Conservation (phyloP, 2,888 invertebrate genomes). For the Nemotelus pantherinus region DNA sequence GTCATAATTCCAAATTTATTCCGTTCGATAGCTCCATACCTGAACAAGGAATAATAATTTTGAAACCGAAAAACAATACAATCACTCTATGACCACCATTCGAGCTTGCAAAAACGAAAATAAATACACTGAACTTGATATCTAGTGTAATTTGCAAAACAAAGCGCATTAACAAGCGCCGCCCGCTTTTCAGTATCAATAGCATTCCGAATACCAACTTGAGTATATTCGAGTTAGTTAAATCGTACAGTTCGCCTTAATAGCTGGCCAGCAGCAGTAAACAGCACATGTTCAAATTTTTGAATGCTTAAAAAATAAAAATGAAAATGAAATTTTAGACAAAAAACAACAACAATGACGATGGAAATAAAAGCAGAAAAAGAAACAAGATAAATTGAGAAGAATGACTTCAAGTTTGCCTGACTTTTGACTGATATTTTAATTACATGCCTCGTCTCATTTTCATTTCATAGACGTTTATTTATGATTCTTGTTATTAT, state of each 20-base stretch:
- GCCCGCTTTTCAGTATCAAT: conserved; percentile 1
- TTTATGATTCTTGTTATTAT: conserved; percentile 40
- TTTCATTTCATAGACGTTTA: conserved; percentile 44
- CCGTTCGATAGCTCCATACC: not conserved
- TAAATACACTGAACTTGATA: not conserved
- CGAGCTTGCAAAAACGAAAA: too few relatives aligned
- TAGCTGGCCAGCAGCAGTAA: not conserved
- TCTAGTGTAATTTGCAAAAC: conserved; percentile 36
- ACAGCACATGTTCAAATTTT: not conserved
- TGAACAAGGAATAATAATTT: too few relatives aligned
- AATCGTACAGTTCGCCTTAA: too few relatives aligned
- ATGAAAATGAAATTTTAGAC: not conserved
- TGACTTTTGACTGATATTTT: conserved; percentile 50
- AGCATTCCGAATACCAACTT: too few relatives aligned
- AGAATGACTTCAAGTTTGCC: conserved; percentile 27
- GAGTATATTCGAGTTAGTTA: too few relatives aligned
- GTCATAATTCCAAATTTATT: not conserved
- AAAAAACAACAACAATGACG: not conserved
- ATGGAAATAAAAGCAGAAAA: too few relatives aligned
- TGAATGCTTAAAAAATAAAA: not conserved
- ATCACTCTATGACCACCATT: too few relatives aligned
- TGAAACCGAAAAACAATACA: not conserved
- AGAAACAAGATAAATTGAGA: conserved; percentile 6
- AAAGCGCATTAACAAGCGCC: conserved; percentile 43
- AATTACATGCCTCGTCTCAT: conserved; percentile 45